Base-by-base conservation (phyloP, 1,140 invertebrate species). In the Amyelois transitella region DNA sequence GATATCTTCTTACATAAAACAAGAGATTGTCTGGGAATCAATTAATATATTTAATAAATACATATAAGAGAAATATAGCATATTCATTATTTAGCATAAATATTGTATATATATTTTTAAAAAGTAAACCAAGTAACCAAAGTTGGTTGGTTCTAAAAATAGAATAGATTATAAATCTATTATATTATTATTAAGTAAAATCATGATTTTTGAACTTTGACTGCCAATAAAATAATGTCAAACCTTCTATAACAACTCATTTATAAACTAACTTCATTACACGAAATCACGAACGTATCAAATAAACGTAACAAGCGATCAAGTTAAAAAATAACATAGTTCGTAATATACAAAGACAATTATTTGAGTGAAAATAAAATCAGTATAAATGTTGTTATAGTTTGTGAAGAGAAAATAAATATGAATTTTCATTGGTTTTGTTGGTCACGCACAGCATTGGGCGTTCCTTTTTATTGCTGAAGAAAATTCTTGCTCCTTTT, bases 401-500 rank as follows among this genome's bases (percentile, higher is more conserved):
- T 67, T 76, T 71, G 57, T 66, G 53, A 74, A 72, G 71, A 64
- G 58, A 72, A 79, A 77, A 74, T 77, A 77, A 79, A 81, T 79
- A 79, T 79, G 63, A 76, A 72, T 80, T 77, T 76, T 69, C 69
- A 80, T 74, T 60, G 66, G 63, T 58, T 63, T 43, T 52, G 59
- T 58, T 79, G 80, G 75, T 81, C 80, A 83, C 80, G 81, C 81
- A 84, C 72, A 66, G 56, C 59, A 72, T 67, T 69, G 63, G 66
- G 66, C 66, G 68, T 77, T 78, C 65, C 70, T 77, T 80, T 79
- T 81, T 78, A 78, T 80, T 75, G 67, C 66, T 72, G 62, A 71
- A 76, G 72, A 60, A 73, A 80, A 80, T 77, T 75, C 65, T 64
- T 79, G 75, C 74, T 75, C 63, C 75, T 76, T 82, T 81, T 78